Evolutionary conservation across 2,113 vertebrate species (phyloP), one percentile per base, ranked within the genome.

Genomic region (Hydrolagus affinis): DNA sequence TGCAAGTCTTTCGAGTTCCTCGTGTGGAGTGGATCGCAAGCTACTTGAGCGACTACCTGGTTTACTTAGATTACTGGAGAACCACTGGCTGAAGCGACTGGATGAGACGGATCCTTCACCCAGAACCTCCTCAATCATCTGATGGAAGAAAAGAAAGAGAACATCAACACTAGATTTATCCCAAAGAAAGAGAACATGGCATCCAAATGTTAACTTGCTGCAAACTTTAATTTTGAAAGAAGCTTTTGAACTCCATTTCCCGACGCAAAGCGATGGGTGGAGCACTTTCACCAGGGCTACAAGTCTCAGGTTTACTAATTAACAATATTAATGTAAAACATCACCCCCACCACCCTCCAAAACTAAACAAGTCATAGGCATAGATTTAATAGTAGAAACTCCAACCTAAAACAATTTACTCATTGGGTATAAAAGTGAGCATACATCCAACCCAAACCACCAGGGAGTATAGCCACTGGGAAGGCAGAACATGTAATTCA

Each of bases 121-220:
- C 86, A 99, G 92, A 87, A 99, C 97, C 72, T 99, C 97, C 90
- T 99, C 97, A 71, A 99, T 98, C 97, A 99, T 98, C 97, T 99
- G 87, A 32, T 85, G 9, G n/a, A n/a, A 72, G 59, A 59, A 83
- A 19, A 30, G 59, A 19, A 12, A 64, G 1, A 14, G 19, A 72
- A 32, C 74, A 64, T 69, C 19, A 71, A 23, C 30, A 10, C 19
- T 68, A 85, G 7, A 85, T 70, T 62, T 23, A 72, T 28, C 4
- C 12, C 25, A 59, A 85, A 72, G 25, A 59, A 59, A 25, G 21
- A 71, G 69, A 32, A 85, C 59, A n/a, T 68, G 23, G 59, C 69
- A 85, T 21, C 69, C 15, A 70, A 70, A 66, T 23, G 57, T 30
- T 72, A 85, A 85, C 85, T 74, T 72, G 57, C 85, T 85, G 64